phyloP scores from a whole-genome alignment of 2,888 invertebrate genomes.

The Siphlonurus alternatus region DNA sequence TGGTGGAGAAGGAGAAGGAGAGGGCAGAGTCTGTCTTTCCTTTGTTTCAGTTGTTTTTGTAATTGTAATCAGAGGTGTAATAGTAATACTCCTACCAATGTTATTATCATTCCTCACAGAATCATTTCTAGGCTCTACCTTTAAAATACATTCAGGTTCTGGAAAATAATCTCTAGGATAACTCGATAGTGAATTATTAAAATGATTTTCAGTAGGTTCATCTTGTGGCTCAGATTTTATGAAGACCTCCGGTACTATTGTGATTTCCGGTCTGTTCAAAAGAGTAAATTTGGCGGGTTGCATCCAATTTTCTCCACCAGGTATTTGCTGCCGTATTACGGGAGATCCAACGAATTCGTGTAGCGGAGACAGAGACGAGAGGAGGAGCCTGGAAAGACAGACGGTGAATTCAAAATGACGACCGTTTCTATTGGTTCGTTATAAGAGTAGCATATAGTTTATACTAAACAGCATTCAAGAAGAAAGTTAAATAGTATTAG shows the following conservation, averaged over 20 bases:
- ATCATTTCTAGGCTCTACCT: background rate
- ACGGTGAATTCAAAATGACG: background rate
- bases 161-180: no score
- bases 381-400: background rate
- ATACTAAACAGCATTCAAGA: no score
- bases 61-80: background rate
- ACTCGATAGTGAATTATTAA: background rate
- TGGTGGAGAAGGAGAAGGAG: background rate
- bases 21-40: background rate
- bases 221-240: background rate
- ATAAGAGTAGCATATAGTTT: no score
- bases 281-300: background rate
- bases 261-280: conserved; percentile 2
- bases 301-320: background rate
- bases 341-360: background rate
- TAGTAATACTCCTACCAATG: background rate
- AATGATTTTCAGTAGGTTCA: background rate
- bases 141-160: background rate
- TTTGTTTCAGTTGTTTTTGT: no score
- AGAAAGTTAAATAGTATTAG: no score
- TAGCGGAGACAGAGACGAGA: background rate
- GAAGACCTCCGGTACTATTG: background rate
- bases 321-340: background rate
- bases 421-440: no score
- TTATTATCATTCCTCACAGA: background rate